Conservation (phyloP, 1,140 invertebrate species). For the Oreohelix idahoensis region DNA sequence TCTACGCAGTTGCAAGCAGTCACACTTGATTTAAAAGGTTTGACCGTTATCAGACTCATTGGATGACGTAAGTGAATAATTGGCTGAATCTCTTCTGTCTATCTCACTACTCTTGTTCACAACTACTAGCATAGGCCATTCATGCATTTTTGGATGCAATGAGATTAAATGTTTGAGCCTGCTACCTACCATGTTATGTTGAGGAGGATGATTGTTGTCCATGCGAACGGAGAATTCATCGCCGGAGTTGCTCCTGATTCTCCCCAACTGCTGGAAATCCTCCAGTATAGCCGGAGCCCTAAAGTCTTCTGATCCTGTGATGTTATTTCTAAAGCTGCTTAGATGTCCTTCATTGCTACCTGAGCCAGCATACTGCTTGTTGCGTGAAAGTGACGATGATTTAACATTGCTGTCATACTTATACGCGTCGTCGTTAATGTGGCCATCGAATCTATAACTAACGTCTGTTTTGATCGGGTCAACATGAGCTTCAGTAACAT, state of each 20-base stretch:
- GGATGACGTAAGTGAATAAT: slow-evolving; percentile 64
- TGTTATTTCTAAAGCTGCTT: slow-evolving; percentile 13
- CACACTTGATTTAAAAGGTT: slow-evolving; percentile 62
- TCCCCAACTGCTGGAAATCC: slow-evolving; percentile 24
- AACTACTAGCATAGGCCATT: slow-evolving; percentile 44
- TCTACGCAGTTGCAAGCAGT: neutral
- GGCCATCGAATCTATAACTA: slow-evolving; percentile 37
- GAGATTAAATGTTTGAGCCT: neutral
- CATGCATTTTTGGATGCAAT: slow-evolving; percentile 22
- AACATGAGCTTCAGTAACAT: slow-evolving; percentile 20
- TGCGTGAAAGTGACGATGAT: neutral
- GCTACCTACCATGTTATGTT: slow-evolving; percentile 21
- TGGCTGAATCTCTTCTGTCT: slow-evolving; percentile 60
- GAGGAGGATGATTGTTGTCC: neutral
- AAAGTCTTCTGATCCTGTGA: slow-evolving; percentile 1
- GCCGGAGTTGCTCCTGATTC: neutral
- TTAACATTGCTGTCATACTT: neutral
- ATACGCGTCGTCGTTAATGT: neutral
- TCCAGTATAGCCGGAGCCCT: slow-evolving; percentile 32
- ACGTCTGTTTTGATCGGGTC: slow-evolving; percentile 21
- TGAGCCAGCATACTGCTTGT: neutral
- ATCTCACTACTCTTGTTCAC: slow-evolving; percentile 50
- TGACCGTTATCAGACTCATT: slow-evolving; percentile 62
- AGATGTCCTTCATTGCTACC: slow-evolving; percentile 7
- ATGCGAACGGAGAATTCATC: neutral